Base-by-base conservation (phyloP, 2,797 vertebrate species). In the Margarornis squamiger region DNA sequence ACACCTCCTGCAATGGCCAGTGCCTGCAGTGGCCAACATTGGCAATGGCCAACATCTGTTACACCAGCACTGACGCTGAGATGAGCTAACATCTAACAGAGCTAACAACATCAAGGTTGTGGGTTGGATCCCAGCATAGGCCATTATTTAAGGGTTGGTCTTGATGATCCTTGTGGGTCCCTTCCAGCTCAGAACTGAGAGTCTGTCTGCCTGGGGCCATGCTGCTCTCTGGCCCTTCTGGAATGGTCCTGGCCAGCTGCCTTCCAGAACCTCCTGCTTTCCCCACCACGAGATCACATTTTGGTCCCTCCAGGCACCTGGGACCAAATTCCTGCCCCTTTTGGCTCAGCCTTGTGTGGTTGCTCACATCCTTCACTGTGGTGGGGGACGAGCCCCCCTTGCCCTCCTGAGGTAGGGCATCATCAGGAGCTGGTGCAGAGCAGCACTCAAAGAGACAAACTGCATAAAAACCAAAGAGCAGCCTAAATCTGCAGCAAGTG, bases 271-370 rank as follows among this genome's bases (percentile, higher is more conserved):
- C 18, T 62, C 59, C 54, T 30, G 14, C 74, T 49, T 63, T 26
- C 38, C 43, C 36, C 14, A 2, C 1, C 34, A 15, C 8, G 38
- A 41, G 18, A 30, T 52, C 30, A 36, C 29, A 19, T 46, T 26
- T 52, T 0, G 57, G 55, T 7, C 16, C 17, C 26, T 68, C 43
- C 43, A 29, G 29, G 30, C 49, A 67, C 24, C 21, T 3, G 2
- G 78, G 26, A 61, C 7, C 24, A 55, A 29, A 32, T 22, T 73
- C 36, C 54, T 13, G 38, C 23, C 15, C 24, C 43, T 67, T 61
- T 62, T 0, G 1, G n/a, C 57, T 46, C 0, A 3, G 45, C 29
- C 1, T 0, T 7, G n/a, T 67, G 43, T 24, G 32, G 20, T 10
- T 55, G 32, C 36, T 86, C 63, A 18, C 39, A 17, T 71, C 20